Conservation (phyloP, 2,888 invertebrate genomes). For the Diachrysia chrysitis region DNA sequence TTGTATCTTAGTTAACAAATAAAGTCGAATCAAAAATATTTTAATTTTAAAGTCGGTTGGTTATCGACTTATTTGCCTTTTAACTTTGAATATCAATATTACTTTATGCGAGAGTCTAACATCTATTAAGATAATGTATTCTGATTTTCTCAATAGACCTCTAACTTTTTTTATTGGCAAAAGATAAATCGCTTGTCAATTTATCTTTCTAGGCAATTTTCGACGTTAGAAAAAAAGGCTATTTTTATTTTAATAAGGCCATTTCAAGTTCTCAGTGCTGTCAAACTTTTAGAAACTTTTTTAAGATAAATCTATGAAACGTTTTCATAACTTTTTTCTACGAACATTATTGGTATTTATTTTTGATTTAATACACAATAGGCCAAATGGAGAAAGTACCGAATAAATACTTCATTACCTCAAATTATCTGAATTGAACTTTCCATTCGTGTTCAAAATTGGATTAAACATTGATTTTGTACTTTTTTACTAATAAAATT, state of each 20-base stretch:
- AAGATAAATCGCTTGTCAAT: not conserved
- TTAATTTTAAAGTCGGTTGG: not conserved
- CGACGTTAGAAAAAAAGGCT: not conserved
- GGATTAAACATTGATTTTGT: too few species aligned
- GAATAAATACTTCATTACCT: too few species aligned
- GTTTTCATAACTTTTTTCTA: not conserved
- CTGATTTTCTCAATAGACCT: conserved; percentile 27
- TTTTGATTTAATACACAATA: too few species aligned
- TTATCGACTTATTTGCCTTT: not conserved
- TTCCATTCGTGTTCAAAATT: too few species aligned
- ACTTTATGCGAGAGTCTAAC: not conserved
- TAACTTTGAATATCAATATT: not conserved
- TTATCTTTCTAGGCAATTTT: not conserved
- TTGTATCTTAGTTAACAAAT: too few species aligned
- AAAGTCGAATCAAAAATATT: too few species aligned
- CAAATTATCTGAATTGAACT: too few species aligned
- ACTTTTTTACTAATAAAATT: too few species aligned
- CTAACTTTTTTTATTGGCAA: conserved; percentile 10
- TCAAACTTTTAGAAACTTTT: not conserved
- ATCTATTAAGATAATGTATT: conserved; percentile 26
- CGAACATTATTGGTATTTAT: not conserved
- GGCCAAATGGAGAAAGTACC: too few species aligned
- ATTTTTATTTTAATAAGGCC: not conserved
- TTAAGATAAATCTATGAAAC: not conserved
- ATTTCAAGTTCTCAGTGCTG: not conserved